Conservation (phyloP, 2,888 invertebrate species). For the Papilio elwesi region DNA sequence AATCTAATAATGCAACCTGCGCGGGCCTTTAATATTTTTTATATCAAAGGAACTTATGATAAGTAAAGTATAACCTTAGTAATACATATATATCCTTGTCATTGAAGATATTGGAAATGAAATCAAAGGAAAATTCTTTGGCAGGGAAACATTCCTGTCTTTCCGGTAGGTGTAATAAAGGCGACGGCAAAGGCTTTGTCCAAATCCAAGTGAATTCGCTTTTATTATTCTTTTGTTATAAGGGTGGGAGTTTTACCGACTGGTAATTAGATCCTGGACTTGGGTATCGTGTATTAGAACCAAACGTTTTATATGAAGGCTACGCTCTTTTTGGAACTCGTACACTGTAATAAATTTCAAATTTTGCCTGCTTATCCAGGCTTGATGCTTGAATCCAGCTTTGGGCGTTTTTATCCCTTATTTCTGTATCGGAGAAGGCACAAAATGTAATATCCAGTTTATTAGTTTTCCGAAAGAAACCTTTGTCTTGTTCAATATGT, state of each 20-base stretch:
- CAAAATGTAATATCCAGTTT: not conserved
- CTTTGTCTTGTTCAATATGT: not conserved
- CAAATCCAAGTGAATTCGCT: not conserved
- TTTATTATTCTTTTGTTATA: constrained; percentile 11
- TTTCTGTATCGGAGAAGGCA: not conserved
- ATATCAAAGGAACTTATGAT: no score
- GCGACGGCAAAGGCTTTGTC: not conserved
- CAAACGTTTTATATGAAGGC: no score
- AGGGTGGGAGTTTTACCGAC: not conserved
- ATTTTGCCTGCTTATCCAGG: no score
- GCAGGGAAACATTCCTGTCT: not conserved
- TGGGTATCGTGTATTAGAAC: no score
- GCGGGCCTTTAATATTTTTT: no score
- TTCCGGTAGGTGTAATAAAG: constrained; percentile 11
- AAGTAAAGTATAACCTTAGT: not conserved
- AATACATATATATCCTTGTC: not conserved
- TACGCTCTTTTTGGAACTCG: no score
- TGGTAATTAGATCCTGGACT: not conserved
- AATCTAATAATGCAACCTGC: no score
- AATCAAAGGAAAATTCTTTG: not conserved
- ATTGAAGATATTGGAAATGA: not conserved
- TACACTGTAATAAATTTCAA: no score
- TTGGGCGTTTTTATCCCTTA: no score
- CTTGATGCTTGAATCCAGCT: no score
- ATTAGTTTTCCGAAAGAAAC: constrained; percentile 2